Evolutionary conservation across 2,797 vertebrate species (phyloP), one percentile per base, ranked within the genome.

Genomic region (Dromococcyx pavoninus): DNA sequence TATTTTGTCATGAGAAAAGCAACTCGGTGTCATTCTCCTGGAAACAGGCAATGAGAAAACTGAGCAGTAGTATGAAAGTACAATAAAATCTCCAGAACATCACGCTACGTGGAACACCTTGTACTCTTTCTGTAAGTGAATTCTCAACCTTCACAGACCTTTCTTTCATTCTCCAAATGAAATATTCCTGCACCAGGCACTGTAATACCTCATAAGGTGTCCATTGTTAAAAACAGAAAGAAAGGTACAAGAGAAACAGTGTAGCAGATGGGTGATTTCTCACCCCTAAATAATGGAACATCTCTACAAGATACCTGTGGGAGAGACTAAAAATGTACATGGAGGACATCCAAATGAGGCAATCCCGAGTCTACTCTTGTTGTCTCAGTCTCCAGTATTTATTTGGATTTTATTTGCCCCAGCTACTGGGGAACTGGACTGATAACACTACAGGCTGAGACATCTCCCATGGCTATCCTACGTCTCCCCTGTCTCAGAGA

Each of bases 221-320:
- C 89, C n/a, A 25, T 57, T 92, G 91, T 82, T 71, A 80, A 74
- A 86, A 75, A 3, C 67, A 71, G 50, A 75, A n/a, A 81, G 37
- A 79, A 86, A 75, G 4, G 17, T n/a, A 27, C 48, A 62, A 74
- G 54, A 77, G n/a, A 77, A 82, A 66, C 2, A 73, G 76, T 13
- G 70, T 81, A 88, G 82, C 74, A 95, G 85, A 89, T 79, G 89
- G 92, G 11, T 10, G 44, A 54, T 53, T 93, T 81, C 87, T 88
- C 73, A 62, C 32, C 94, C 87, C 58, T 81, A 60, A 86, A 78
- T 72, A 92, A 95, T 73, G 35, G 76, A 92, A 60, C n/a, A 75
- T 77, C 67, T 91, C 70, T 25, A 41, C 23, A 2, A 2, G 30
- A 77, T 27, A 75, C 61, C 72, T 35, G 9, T 54, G 23, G 35